Base-by-base conservation (phyloP, 2,888 invertebrate species). In the Cheilosia urbana region DNA sequence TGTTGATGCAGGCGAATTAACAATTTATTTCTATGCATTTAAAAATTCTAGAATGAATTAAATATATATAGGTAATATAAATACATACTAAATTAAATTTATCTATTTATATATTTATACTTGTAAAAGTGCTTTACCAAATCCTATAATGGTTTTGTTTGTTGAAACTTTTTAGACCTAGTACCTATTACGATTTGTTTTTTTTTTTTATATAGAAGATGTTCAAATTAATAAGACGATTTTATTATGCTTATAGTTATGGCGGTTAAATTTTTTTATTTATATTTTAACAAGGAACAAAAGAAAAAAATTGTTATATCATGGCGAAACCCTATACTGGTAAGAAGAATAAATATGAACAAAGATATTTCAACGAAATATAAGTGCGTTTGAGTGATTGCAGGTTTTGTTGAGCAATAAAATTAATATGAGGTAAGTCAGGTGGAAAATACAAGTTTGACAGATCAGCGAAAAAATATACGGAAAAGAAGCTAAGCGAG, bases 51-150 rank as follows among this genome's bases (percentile, higher is more conserved):
- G 6, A 62, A 63, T 30, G 49, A 60, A 45, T 55, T 42, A 21
- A 71, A 40, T 30, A 66, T 2, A 66, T 37, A 17, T n/a, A 63
- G 13, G 47, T 62, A 40, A 40, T 55, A 51, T 72, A 51, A 45
- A 53, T 49, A 60, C 53, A 51, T 63, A 53, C 47, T 83, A 77
- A 85, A 80, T 76, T 62, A 77, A 81, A 81, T 72, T 76, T 76
- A 81, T 68, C 71, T 85, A 81, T 85, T 81, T 81, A 85, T 68
- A 75, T 85, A 85, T 81, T 69, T 81, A 63, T 76, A 85, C 76
- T 79, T 79, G 58, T 66, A 72, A 81, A 85, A 85, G 81, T 81
- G 85, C 85, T 85, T 85, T 85, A 85, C 60, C 62, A 68, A 66
- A 66, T 85, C 81, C 81, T 81, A 68, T 57, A 49, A 81, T 42